Evolutionary conservation across 2,888 invertebrate species (phyloP), one percentile per base, ranked within the genome.

Genomic region (Habroteleia sp.): DNA sequence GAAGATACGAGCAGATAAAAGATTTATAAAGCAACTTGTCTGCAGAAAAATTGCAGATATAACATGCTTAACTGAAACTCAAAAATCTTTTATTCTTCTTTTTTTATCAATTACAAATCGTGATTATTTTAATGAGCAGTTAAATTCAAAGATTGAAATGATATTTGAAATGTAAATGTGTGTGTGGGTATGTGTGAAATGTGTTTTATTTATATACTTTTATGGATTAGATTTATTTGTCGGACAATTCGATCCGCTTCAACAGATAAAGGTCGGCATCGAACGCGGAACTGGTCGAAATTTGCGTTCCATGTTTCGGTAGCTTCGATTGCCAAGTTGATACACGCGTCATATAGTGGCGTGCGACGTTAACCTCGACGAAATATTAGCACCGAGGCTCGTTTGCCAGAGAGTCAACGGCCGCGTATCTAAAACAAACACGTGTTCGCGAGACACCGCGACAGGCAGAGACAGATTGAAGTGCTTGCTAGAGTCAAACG

Each of bases 371-470:
- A 76, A 33, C 50, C 60, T 69, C 60, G 69, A 35, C 72, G 72
- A 76, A 77, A 77, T 71, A 74, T 69, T 75, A 54, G 48, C 54
- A 71, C 50, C 46, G 44, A 44, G 58, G 69, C 74, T 79, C 80
- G 79, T 81, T 81, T 79, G 80, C 69, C 66, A 50, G 7, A 74
- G 79, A 87, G 87, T 87, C 86, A 87, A 87, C 81, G 86, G 81
- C 85, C 87, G 80, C 78, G 82, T 86, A 87, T 87, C 86, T 86
- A 84, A 86, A 84, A 84, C 85, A 86, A 87, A 86, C 85, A 87
- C 83, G 83, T 83, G 81, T 82, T 82, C 80, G 76, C 76, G 77
- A 75, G 77, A 76, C 72, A 74, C 37, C 41, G 76, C 60, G 73
- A 62, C 63, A 60, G 74, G 69, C 69, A 42, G 60, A 56, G 76